Conservation (phyloP, 2,797 vertebrate species). For the Lacerta viridis region DNA sequence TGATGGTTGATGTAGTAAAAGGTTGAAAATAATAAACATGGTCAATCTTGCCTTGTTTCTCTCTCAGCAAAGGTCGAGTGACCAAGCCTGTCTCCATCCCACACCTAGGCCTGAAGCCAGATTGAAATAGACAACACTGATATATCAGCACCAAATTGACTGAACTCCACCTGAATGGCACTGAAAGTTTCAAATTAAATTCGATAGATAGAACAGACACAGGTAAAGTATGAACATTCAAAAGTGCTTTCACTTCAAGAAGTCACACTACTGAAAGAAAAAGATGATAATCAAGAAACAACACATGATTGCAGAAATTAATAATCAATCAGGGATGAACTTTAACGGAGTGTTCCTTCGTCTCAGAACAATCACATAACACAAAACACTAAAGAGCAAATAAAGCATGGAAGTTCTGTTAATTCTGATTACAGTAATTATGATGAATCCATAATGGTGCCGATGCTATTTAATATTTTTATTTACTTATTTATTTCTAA, state of each 20-base stretch:
- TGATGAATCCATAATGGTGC: background rate
- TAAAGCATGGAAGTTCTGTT: background rate
- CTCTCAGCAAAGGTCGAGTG: no score
- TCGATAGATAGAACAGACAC: no score
- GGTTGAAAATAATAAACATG: no score
- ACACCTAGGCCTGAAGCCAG: no score
- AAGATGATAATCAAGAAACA: constrained; percentile 6
- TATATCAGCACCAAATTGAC: no score
- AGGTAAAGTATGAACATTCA: background rate
- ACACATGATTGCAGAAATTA: background rate
- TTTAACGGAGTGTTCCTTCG: background rate
- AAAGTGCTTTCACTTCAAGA: background rate
- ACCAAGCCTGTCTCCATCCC: no score
- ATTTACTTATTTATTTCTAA: background rate
- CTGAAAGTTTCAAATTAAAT: background rate
- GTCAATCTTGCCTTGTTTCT: no score
- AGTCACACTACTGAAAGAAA: background rate
- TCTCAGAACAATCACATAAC: constrained; percentile 9
- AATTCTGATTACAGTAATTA: constrained; percentile 16
- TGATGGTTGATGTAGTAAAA: no score
- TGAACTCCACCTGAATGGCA: background rate
- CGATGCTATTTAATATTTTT: background rate
- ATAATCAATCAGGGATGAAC: background rate
- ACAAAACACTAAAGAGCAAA: background rate
- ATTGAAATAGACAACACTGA: no score